phyloP scores from a whole-genome alignment of 1,140 invertebrate genomes.

The Drosophila tropicalis region DNA sequence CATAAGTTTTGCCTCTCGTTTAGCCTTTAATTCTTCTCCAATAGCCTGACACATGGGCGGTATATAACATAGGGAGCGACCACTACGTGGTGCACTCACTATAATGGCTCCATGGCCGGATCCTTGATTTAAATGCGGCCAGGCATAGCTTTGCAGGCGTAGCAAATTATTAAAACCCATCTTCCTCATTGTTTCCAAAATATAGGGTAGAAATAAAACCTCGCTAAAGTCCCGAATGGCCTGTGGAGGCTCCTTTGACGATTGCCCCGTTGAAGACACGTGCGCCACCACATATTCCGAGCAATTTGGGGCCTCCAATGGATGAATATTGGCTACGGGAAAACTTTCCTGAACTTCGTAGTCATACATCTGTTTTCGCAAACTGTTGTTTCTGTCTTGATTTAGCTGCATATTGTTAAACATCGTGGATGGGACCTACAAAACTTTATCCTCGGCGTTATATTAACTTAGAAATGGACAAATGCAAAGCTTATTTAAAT shows the following conservation, averaged over 20 bases:
- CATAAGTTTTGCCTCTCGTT: neutral
- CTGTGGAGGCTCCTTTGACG: neutral
- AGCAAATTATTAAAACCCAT: slow-evolving; percentile 33
- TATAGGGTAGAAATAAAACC: slow-evolving; percentile 35
- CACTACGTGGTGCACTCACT: slow-evolving; percentile 56
- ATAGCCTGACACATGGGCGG: slow-evolving; percentile 52
- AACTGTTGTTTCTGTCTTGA: neutral
- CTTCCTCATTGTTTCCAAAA: slow-evolving; percentile 35
- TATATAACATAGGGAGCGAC: slow-evolving; percentile 54
- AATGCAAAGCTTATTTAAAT: no score
- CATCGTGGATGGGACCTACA: neutral
- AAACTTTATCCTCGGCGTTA: neutral
- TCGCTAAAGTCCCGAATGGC: slow-evolving; percentile 31
- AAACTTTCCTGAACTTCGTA: neutral
- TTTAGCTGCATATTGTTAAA: neutral
- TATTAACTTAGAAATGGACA: neutral
- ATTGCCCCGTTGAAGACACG: neutral
- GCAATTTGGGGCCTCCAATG: neutral
- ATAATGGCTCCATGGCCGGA: slow-evolving; percentile 45
- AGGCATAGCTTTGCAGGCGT: slow-evolving; percentile 62
- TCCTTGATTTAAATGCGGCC: slow-evolving; percentile 39
- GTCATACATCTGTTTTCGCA: neutral
- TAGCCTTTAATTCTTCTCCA: neutral
- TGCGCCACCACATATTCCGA: neutral
- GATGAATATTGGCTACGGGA: neutral